Base-by-base conservation (phyloP, 2,797 vertebrate genomes). In the Gorsachius magnificus region DNA sequence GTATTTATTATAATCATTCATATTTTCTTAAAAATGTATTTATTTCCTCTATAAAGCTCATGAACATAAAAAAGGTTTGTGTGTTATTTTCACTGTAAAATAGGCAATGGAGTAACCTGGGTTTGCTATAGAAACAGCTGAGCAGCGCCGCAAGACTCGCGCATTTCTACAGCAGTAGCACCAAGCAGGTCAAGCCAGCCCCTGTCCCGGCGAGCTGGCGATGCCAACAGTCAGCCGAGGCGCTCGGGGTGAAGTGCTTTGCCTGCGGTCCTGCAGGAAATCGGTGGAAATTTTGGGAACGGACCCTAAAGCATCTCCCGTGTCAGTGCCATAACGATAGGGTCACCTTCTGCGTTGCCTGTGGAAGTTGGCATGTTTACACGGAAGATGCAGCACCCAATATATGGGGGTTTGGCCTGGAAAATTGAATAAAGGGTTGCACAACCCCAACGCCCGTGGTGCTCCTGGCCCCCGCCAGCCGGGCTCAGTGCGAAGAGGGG, bases 31-130 rank as follows among this genome's bases (percentile, higher is more conserved):
- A 1, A 0, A 22, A 58, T 77, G 74, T 92, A 95, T 96, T 96
- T 97, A 96, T 97, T 96, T 89, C 71, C 43, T 78, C 43, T 91
- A 81, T 95, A 95, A 93, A 96, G 65, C 69, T 90, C 12, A 6
- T 38, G 68, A 41, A 54, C 50, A 50, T 48, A 4, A 43, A 46
- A 35, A 51, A 48, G 19, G 13, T 7, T 61, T 7, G 11, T 21
- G 8, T 31, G 33, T 33, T 83, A 4, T 70, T 95, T 77, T 83
- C 1, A 1, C 54, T 51, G 36, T 33, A 35, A 43, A 63, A 13
- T 0, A 6, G 26, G 33, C 24, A 26, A 16, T 2, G 18, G 76
- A 46, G 53, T 10, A 29, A 3, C 31, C 19, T 4, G 11, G 69
- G 3, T 56, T 90, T 78, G 76, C 50, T 43, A 2, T 0, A 16